These are phyloP conservation scores for Hyles euphorbiae DNA, from an alignment of 1,140 invertebrate species.

Conservation along the genomic window DNA sequence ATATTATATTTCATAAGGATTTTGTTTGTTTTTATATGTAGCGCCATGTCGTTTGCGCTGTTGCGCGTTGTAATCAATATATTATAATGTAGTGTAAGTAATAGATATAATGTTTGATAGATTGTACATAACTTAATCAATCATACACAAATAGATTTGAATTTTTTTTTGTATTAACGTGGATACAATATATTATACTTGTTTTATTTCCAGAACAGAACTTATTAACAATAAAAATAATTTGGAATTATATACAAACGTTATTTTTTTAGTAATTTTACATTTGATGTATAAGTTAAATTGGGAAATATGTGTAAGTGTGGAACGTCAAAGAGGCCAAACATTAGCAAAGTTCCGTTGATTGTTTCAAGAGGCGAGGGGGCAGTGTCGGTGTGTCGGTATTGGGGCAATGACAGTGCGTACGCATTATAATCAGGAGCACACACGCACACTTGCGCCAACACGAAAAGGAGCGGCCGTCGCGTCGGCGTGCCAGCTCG, in stretches of 20 bases:
- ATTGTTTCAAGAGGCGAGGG: conserved; percentile 54
- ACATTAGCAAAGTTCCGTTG: conserved; percentile 48
- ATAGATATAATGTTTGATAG: neutral
- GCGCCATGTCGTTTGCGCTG: no score
- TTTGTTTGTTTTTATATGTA: no score
- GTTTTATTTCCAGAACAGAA: no score
- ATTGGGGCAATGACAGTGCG: conserved; percentile 53
- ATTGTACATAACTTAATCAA: neutral
- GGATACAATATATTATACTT: no score
- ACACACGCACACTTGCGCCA: conserved; percentile 19
- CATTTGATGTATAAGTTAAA: no score
- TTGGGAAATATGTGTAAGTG: no score
- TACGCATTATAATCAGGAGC: conserved; percentile 47
- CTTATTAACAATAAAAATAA: no score
- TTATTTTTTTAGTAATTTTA: no score
- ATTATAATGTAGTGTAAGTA: neutral
- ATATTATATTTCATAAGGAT: no score
- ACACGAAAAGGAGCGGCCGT: conserved; percentile 31
- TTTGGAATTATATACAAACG: no score
- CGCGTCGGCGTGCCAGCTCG: conserved; percentile 3
- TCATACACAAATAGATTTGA: neutral
- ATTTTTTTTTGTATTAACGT: neutral
- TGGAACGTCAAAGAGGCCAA: conserved; percentile 19
- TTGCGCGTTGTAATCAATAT: no score
- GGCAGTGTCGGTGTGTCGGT: conserved; percentile 19